Base-by-base conservation (phyloP, 2,113 vertebrate genomes). In the Aegithalos caudatus region DNA sequence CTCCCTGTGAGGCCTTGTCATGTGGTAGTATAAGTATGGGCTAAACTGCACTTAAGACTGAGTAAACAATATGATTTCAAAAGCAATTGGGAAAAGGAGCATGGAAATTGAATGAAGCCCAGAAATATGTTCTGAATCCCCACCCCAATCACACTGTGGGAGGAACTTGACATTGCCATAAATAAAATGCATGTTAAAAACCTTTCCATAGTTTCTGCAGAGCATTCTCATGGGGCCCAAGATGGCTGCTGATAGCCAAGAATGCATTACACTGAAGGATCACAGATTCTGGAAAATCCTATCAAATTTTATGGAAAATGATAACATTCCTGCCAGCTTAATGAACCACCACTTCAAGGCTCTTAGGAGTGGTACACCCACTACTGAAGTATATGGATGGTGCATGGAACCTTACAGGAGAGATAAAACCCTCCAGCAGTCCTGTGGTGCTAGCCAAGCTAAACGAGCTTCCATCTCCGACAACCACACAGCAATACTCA, bases 291-390 rank as follows among this genome's bases (percentile, higher is more conserved):
- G 88, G 82, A 94, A 96, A 96, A 93, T 86, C 60, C 81, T 81
- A 88, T 94, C 90, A 90, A 92, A 90, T 83, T 88, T 96, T 92
- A 95, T 84, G 88, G 90, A 94, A 86, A 79, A 91, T 1, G 33
- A 90, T 96, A 97, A 92, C 47, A 66, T 93, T 96, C 72, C 86
- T 92, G 61, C n/a, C 56, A 83, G 60, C 76, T 96, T 92, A 90
- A 88, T 86, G 74, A 93, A 62, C 47, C 2, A 3, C 60, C 2
- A 0, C 64, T 74, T 94, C 86, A 77, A 86, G 86, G 81, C 64
- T 83, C 57, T 88, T 27, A 56, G 72, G 76, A 79, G 14, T 0
- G 0, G 20, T 81, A 62, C 3, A 2, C 44, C 16, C 72, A 67
- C 64, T 81, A 24, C 48, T 74, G 80, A 94, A 90, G 83, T 42